phyloP scores from a whole-genome alignment of 1,140 invertebrate species.

The Saccostrea cuccullata region DNA sequence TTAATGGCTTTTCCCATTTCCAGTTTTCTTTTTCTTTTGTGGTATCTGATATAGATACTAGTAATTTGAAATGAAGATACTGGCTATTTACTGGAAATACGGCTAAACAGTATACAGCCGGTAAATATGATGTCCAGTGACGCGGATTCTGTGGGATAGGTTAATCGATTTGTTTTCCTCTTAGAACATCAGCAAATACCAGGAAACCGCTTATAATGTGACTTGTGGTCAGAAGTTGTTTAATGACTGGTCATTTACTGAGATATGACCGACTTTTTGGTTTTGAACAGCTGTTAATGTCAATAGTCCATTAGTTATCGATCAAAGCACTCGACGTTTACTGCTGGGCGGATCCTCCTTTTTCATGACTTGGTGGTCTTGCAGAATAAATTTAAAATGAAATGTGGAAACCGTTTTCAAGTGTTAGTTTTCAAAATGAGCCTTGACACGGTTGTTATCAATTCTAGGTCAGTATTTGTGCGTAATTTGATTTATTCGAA shows the following conservation, averaged over 20 bases:
- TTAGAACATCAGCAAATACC: not conserved
- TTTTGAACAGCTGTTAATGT: slow-evolving; percentile 36
- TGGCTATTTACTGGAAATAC: too few species aligned
- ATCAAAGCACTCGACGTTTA: not conserved
- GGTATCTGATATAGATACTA: too few species aligned
- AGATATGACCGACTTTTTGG: slow-evolving; percentile 7
- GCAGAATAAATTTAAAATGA: not conserved
- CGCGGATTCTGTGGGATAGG: not conserved
- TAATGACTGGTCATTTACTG: slow-evolving; percentile 27
- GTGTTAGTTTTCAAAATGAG: not conserved
- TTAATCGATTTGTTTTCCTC: slow-evolving; percentile 19
- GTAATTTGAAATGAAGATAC: too few species aligned
- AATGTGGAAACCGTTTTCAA: not conserved
- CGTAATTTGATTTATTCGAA: not conserved
- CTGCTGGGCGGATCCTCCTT: not conserved
- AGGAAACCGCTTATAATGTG: not conserved
- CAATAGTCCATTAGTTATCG: slow-evolving; percentile 9
- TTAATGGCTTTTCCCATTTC: too few species aligned
- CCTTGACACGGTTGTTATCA: slow-evolving; percentile 26
- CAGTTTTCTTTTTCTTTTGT: too few species aligned
- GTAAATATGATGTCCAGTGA: not conserved
- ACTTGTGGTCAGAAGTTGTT: slow-evolving; percentile 23
- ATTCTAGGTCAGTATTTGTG: not conserved
- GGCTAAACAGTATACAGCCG: too few species aligned
- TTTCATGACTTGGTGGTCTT: not conserved